Evolutionary conservation across 2,113 vertebrate genomes (phyloP), one percentile per base, ranked within the genome.

Genomic region (Halichoerus grypus): DNA sequence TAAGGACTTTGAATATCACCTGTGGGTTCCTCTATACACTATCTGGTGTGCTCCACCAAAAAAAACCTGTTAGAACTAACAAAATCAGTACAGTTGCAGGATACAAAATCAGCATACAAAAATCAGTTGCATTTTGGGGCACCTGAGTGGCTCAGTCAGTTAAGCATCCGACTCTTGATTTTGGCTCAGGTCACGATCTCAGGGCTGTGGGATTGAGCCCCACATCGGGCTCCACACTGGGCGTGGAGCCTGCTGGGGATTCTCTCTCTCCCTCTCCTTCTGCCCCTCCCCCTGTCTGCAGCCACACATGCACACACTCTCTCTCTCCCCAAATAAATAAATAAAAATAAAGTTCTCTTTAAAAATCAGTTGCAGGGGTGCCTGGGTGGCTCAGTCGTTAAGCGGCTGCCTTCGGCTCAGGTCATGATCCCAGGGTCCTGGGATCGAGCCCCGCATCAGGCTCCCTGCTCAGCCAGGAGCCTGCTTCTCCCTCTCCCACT

Each of bases 21-120:
- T 11, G 71, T 89, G 77, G 22, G 28, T 18, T 95, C 33, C 90
- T 91, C 33, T 49, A 31, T 55, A 65, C 57, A 94, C 81, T 57
- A 88, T 28, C 59, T 67, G 63, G 13, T 46, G 31, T 67, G 57
- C 3, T 5, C 72, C 26, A 87, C 63, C 31, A 95, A 91, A 95
- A 90, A 39, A 42, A 61, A 67, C 10, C 46, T 59, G 3, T 42
- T 86, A 95, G 61, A 86, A 80, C 16, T 33, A 88, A 72, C 36
- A 92, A 61, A 71, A 53, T 57, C 65, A 76, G 19, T 88, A 83
- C 57, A 88, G 67, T 76, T 88, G 77, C 8, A 88, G 36, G 67
- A 67, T 82, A 72, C 12, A 96, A 82, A 76, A 88, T 76, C 49
- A 96, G 76, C 61, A 80, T 33, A 33, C 36, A 67, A 83, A 96